Conservation (phyloP, 1,140 invertebrate genomes). For the Drosophila truncata region DNA sequence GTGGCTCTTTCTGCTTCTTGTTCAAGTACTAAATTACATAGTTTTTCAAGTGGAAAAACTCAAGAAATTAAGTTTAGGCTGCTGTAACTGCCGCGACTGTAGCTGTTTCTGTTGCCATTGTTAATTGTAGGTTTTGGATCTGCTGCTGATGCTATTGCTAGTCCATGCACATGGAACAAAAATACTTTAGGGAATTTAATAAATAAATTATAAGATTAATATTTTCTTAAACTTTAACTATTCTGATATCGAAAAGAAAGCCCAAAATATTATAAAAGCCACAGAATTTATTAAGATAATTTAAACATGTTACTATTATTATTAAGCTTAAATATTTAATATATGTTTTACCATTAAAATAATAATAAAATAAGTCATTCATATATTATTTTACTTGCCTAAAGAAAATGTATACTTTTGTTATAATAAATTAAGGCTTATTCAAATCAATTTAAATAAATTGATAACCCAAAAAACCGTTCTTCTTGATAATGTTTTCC, state of each 20-base stretch:
- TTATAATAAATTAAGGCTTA: no score
- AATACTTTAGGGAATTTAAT: neutral
- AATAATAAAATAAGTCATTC: no score
- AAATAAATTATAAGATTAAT: neutral
- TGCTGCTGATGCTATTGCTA: conserved; percentile 30
- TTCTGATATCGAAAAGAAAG: no score
- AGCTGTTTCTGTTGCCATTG: conserved; percentile 53
- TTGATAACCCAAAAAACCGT: no score
- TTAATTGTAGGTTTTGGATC: conserved; percentile 73
- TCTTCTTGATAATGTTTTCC: no score
- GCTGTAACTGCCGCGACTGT: conserved; percentile 47
- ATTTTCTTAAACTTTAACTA: no score
- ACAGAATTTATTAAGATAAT: no score
- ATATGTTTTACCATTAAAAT: neutral
- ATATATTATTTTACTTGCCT: no score
- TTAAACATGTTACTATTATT: no score
- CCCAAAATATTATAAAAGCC: no score
- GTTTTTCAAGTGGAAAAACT: conserved; percentile 82
- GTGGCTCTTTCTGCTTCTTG: conserved; percentile 60
- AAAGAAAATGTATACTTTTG: no score
- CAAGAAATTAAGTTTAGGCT: conserved; percentile 80
- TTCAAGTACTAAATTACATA: conserved; percentile 82
- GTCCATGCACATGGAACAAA: conserved; percentile 8
- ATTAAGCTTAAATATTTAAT: neutral
- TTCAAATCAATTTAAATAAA: no score